Evolutionary conservation across 1,140 invertebrate genomes (phyloP).

Genomic region (Camponotus pennsylvanicus): DNA sequence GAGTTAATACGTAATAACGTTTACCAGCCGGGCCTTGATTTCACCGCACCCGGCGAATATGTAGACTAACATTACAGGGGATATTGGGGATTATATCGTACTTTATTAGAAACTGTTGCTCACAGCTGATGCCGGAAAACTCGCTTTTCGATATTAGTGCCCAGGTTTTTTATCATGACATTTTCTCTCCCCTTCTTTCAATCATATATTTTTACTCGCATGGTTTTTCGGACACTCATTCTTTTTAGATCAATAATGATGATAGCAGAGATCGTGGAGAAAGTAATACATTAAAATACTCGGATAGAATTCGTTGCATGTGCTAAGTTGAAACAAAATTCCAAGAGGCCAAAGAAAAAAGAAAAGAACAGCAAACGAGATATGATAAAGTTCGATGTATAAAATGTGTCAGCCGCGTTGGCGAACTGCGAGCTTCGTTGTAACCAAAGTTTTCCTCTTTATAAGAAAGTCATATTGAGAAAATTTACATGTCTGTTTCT

Average conservation of each 20-base stretch:
- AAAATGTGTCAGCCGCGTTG: constrained; percentile 46
- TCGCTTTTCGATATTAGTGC: constrained; percentile 49
- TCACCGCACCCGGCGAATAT: constrained; percentile 7
- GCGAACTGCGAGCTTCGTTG: constrained; percentile 1
- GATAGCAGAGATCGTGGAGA: background rate
- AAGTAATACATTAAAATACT: background rate
- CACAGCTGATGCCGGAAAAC: constrained; percentile 45
- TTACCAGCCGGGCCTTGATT: constrained; percentile 11
- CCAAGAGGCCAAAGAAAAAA: background rate
- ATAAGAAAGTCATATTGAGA: background rate
- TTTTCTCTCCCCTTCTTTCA: background rate
- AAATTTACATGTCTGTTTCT: background rate
- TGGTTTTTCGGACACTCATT: background rate
- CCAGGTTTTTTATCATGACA: background rate
- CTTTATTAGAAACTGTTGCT: constrained; percentile 61
- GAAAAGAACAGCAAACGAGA: background rate
- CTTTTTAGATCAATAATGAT: background rate
- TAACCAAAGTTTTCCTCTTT: constrained; percentile 24
- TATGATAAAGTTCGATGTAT: constrained; percentile 50
- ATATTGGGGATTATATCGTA: constrained; percentile 53
- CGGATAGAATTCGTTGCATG: background rate
- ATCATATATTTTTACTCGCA: constrained; percentile 4
- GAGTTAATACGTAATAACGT: constrained; percentile 25
- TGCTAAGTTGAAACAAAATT: constrained; percentile 1
- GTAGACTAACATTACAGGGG: constrained; percentile 33